Conservation (phyloP, 2,888 invertebrate genomes). For the Oscheius sp. region DNA sequence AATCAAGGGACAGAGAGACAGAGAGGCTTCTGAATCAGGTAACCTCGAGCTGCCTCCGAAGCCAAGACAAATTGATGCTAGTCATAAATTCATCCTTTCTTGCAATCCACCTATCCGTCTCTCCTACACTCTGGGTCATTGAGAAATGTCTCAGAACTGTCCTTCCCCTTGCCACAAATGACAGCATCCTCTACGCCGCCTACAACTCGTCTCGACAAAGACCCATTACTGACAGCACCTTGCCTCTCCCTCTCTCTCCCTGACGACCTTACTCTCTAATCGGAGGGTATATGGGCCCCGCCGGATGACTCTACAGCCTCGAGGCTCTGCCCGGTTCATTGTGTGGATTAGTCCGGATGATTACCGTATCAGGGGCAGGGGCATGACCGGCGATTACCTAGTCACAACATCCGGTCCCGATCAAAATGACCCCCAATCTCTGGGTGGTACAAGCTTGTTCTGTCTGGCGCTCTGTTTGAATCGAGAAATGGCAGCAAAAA, state of each 20-base stretch:
- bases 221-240: slow-evolving; percentile 26
- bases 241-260: slow-evolving; percentile 20
- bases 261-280: slow-evolving; percentile 2
- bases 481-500: slow-evolving; percentile 14
- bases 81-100: background rate
- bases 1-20: background rate
- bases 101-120: background rate
- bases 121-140: slow-evolving; percentile 7
- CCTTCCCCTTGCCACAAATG: background rate
- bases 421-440: slow-evolving; percentile 27
- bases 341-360: slow-evolving; percentile 29
- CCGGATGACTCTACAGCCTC: slow-evolving; percentile 5
- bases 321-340: slow-evolving; percentile 16
- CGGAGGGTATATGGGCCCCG: too few species aligned
- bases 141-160: slow-evolving; percentile 14
- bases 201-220: slow-evolving; percentile 32
- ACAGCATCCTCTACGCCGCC: slow-evolving; percentile 18
- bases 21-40: background rate
- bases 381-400: slow-evolving; percentile 9
- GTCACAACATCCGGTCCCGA: slow-evolving; percentile 25
- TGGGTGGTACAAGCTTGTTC: slow-evolving; percentile 5
- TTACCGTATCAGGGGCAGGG: slow-evolving; percentile 32
- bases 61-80: too few species aligned
- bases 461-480: slow-evolving; percentile 5
- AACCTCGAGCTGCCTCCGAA: too few species aligned